Percentiles rank a stretch among this genome's conserved stretches.
Conservation (phyloP, 2,113 vertebrate species). For the Microtus oregoni region DNA sequence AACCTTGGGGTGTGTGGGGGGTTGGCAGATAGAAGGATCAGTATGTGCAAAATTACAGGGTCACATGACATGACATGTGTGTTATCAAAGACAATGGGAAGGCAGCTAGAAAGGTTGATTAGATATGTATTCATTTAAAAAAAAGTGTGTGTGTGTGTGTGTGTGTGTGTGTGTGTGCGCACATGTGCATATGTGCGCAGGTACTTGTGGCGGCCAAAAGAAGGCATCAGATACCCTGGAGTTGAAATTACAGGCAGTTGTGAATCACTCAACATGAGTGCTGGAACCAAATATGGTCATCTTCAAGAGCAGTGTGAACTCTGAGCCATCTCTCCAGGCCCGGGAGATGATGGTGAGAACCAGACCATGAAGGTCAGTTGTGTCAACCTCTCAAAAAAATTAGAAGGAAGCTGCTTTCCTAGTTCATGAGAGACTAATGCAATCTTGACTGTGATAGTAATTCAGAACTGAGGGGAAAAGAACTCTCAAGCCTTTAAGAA, state of each 20-base stretch:
- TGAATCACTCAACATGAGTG: too few relatives aligned
- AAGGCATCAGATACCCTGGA: neutral
- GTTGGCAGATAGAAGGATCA: neutral
- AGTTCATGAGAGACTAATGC: neutral
- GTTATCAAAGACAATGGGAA: neutral
- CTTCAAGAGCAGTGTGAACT: neutral
- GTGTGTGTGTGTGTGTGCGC: neutral
- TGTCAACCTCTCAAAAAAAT: neutral
- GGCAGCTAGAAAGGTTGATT: neutral
- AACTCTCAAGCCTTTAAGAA: neutral
- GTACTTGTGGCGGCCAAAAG: neutral
- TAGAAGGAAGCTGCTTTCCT: neutral
- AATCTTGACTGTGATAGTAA: neutral
- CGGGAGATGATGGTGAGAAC: neutral
- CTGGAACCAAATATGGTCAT: neutral
- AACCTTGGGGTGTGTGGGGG: neutral
- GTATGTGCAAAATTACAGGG: neutral
- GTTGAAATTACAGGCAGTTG: neutral
- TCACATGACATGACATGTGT: fast-evolving
- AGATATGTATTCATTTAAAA: neutral
- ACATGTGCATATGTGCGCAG: neutral
- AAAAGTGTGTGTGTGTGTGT: neutral
- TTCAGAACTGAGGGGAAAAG: neutral
- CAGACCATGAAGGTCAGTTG: neutral
- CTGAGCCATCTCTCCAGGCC: neutral